These are phyloP conservation scores for Corbicula japonica DNA, from an alignment of 2,888 invertebrate genomes.

Conservation along the genomic window DNA sequence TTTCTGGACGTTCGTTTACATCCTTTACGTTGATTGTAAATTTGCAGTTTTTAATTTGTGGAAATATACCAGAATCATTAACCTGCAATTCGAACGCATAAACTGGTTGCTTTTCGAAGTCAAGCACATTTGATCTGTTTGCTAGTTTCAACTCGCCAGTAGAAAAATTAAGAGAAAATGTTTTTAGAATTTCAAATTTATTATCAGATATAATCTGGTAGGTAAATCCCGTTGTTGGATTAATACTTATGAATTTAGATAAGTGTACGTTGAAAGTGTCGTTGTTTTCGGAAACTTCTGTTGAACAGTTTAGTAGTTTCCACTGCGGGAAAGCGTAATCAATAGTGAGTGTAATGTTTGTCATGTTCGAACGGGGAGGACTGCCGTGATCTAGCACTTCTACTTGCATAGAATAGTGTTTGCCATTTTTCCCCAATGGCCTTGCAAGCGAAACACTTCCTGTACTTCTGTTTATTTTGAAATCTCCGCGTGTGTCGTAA, in stretches of 20 bases:
- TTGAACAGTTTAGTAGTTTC: not conserved
- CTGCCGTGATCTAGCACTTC: slow-evolving; percentile 31
- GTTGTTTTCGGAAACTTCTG: not conserved
- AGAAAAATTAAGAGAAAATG: not conserved
- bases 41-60: not conserved
- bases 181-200: not conserved
- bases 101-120: slow-evolving; percentile 4
- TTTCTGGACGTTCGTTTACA: slow-evolving; percentile 34
- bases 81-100: slow-evolving; percentile 11
- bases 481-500: slow-evolving; percentile 17
- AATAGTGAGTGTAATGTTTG: not conserved
- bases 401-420: slow-evolving; percentile 25
- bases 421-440: not conserved
- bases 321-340: not conserved
- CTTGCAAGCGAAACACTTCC: slow-evolving; percentile 18
- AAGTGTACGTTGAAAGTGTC: not conserved
- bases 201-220: not conserved
- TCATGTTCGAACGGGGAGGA: slow-evolving; percentile 18
- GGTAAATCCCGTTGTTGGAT: not conserved
- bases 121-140: not conserved
- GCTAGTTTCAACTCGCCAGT: not conserved
- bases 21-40: slow-evolving; percentile 20
- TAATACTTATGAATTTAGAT: not conserved
- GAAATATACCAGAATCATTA: slow-evolving; percentile 25
- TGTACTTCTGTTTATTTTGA: slow-evolving; percentile 24